Conservation (phyloP, 2,888 invertebrate species). For the Chirona hameri region DNA sequence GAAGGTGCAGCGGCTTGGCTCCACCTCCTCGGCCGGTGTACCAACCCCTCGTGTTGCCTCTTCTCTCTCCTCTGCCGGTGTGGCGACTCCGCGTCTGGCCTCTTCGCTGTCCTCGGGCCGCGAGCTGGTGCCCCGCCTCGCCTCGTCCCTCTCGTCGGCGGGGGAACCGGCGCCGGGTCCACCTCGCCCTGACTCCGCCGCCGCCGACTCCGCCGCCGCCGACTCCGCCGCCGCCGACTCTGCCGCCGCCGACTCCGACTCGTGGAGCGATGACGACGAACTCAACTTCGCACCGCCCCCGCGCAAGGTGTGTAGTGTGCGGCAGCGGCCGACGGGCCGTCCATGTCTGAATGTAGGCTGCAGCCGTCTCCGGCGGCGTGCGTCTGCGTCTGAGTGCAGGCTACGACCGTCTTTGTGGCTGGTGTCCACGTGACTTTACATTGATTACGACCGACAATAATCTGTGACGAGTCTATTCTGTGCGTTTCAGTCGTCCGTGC, state of each 20-base stretch:
- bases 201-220: not conserved
- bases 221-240: not conserved
- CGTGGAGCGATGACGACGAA: conserved; percentile 1
- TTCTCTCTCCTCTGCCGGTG: not conserved
- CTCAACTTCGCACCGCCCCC: not conserved
- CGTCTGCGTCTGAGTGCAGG: no score
- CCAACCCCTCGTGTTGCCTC: not conserved
- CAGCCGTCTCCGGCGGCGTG: no score
- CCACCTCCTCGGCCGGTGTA: not conserved
- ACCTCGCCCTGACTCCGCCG: not conserved
- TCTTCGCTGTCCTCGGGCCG: not conserved
- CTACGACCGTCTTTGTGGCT: no score
- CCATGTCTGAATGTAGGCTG: no score
- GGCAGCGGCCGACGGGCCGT: no score
- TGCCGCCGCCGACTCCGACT: not conserved
- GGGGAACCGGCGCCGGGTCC: not conserved
- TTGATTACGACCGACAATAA: no score
- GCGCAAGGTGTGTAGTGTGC: not conserved
- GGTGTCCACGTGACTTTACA: no score
- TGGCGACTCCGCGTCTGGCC: not conserved
- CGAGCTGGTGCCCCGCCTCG: not conserved
- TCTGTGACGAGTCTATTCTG: no score
- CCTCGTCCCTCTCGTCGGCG: not conserved
- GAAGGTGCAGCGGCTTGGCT: not conserved
- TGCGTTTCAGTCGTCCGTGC: no score